Evolutionary conservation across 2,797 vertebrate genomes (phyloP).

Genomic region (Aldrovandia affinis): DNA sequence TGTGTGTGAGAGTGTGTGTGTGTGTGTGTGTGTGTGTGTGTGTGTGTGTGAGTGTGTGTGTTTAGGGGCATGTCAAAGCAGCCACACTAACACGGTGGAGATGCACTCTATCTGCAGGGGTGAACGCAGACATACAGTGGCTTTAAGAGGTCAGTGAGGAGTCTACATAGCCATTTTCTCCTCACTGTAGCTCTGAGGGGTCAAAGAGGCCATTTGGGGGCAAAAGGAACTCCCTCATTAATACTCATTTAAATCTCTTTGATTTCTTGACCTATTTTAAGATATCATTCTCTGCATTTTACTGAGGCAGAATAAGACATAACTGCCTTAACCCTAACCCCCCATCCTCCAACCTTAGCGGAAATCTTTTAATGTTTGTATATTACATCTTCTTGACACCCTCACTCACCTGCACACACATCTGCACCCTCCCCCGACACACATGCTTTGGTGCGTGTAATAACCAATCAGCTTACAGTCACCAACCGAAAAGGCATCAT

Average conservation of each 20-base stretch:
- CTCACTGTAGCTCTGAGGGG: not conserved
- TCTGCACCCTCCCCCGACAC: not conserved
- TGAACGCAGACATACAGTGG: not conserved
- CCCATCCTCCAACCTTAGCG: not conserved
- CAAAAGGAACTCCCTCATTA: not conserved
- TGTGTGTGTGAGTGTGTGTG: too few relatives aligned
- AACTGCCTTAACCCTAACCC: not conserved
- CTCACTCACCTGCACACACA: not conserved
- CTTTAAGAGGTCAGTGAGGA: not conserved
- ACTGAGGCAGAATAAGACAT: slow-evolving; percentile 12
- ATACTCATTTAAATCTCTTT: slow-evolving; percentile 23
- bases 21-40: too few relatives aligned
- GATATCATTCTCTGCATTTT: slow-evolving; percentile 2
- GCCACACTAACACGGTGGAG: too few relatives aligned
- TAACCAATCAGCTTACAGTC: not conserved
- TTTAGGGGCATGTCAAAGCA: too few relatives aligned
- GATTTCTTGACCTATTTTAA: slow-evolving; percentile 43
- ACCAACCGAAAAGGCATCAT: slow-evolving; percentile 18
- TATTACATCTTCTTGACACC: not conserved
- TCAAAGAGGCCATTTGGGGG: not conserved
- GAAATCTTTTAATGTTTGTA: not conserved
- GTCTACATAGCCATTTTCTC: not conserved
- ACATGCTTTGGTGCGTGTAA: not conserved
- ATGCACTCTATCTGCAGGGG: not conserved
- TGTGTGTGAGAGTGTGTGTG: too few relatives aligned